A percentile compares a stretch with the other conserved stretches of the same genome.
Conservation (phyloP, 2,888 invertebrate species). For the Drosophila fungiperda region DNA sequence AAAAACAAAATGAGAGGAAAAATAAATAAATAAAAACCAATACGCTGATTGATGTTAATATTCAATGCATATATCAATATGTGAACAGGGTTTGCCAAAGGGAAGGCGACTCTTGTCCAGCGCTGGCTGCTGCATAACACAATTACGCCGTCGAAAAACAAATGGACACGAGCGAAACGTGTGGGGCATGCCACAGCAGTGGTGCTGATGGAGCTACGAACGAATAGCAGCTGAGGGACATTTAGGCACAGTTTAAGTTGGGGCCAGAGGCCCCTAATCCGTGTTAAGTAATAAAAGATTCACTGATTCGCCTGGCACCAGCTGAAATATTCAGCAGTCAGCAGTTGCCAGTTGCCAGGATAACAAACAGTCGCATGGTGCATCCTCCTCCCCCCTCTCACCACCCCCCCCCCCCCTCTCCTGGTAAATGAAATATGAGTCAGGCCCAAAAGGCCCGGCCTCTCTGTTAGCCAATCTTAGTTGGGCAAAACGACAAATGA, state of each 20-base stretch:
- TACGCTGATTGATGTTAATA: conserved; percentile 71
- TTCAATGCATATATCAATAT: conserved; percentile 46
- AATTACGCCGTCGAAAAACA: conserved; percentile 56
- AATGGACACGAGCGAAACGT: conserved; percentile 48
- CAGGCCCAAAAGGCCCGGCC: conserved; percentile 18
- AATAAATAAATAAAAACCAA: conserved; percentile 27
- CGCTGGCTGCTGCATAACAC: conserved; percentile 59
- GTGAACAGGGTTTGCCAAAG: conserved; percentile 12
- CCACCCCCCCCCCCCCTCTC: not conserved
- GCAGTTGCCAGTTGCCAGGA: conserved; percentile 37
- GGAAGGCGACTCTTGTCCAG: not conserved
- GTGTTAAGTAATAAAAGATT: conserved; percentile 73
- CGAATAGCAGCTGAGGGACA: conserved; percentile 12
- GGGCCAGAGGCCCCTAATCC: conserved; percentile 43
- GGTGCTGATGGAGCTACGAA: not conserved
- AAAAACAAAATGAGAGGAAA: not conserved
- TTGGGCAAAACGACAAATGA: conserved; percentile 39
- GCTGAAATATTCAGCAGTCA: conserved; percentile 75
- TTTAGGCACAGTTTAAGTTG: conserved; percentile 23
- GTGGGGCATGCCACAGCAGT: conserved; percentile 54
- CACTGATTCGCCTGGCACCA: conserved; percentile 35
- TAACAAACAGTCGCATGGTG: conserved; percentile 39
- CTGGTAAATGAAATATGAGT: conserved; percentile 71
- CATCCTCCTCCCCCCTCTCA: conserved; percentile 38
- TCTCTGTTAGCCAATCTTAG: conserved; percentile 51